Conservation (phyloP, 2,888 invertebrate genomes). For the Temnothorax unifasciatus region DNA sequence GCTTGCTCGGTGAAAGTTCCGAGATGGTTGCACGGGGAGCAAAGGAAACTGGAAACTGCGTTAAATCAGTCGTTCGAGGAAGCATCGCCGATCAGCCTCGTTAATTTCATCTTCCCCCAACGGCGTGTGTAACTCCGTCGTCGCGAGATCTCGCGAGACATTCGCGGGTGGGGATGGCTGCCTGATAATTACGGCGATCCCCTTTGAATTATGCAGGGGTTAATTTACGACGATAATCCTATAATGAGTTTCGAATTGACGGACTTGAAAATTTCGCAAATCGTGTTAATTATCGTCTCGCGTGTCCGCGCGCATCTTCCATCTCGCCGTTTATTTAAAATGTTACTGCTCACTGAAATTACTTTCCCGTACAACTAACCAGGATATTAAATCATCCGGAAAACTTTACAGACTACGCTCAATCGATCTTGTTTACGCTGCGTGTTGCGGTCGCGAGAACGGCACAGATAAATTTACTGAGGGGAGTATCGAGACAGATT, state of each 20-base stretch:
- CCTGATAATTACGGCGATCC: constrained; percentile 24
- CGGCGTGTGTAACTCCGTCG: constrained; percentile 30
- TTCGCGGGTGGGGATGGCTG: background rate
- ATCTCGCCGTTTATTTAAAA: constrained; percentile 36
- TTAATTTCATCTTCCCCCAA: constrained; percentile 46
- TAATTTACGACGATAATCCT: constrained; percentile 17
- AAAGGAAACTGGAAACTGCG: constrained; percentile 56
- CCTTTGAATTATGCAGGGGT: constrained; percentile 14
- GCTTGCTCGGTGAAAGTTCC: constrained; percentile 48
- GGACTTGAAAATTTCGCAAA: constrained; percentile 20
- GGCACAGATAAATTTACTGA: constrained; percentile 46
- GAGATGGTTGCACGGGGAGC: constrained; percentile 41
- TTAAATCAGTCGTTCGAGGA: constrained; percentile 55
- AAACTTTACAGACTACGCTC: constrained; percentile 54
- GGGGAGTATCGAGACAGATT: constrained; percentile 50
- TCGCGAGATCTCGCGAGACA: constrained; percentile 41
- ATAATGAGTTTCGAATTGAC: background rate
- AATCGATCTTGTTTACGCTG: constrained; percentile 55
- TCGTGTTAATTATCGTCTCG: constrained; percentile 13
- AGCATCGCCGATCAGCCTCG: constrained; percentile 53
- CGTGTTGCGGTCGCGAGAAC: constrained; percentile 54
- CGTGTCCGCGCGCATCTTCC: background rate
- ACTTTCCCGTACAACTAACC: constrained; percentile 47
- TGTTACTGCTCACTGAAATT: constrained; percentile 43
- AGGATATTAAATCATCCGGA: constrained; percentile 56